These are phyloP conservation scores for Cistogaster globosa DNA, from an alignment of 2,888 invertebrate genomes.

Conservation along the genomic window DNA sequence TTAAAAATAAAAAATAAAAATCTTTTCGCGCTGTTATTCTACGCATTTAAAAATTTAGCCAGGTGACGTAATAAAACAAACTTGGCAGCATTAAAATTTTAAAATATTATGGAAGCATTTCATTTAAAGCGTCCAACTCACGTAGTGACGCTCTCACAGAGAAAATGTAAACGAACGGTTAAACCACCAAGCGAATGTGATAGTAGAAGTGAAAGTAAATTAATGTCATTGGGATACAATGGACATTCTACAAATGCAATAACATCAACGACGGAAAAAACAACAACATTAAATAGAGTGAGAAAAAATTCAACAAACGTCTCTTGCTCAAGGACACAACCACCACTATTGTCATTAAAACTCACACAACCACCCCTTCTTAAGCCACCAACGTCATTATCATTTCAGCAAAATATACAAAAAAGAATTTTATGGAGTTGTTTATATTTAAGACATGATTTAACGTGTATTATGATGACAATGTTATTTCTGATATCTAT, in stretches of 20 bases:
- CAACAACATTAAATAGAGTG: slow-evolving; percentile 19
- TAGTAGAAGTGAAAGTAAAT: slow-evolving; percentile 37
- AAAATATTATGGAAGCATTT: slow-evolving; percentile 81
- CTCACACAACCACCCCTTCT: slow-evolving; percentile 11
- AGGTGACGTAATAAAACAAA: slow-evolving; percentile 49
- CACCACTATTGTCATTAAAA: slow-evolving; percentile 12
- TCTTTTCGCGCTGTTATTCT: slow-evolving; percentile 2
- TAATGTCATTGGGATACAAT: slow-evolving; percentile 48
- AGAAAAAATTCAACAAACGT: slow-evolving; percentile 30
- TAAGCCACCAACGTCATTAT: neutral
- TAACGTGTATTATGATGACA: slow-evolving; percentile 78
- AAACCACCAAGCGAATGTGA: slow-evolving; percentile 20
- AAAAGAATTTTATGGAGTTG: slow-evolving; percentile 40
- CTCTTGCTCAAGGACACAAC: slow-evolving; percentile 19
- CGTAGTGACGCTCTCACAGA: slow-evolving; percentile 73
- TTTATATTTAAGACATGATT: slow-evolving; percentile 59
- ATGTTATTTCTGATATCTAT: slow-evolving; percentile 79
- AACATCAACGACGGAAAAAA: slow-evolving; percentile 71
- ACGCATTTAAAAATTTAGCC: slow-evolving; percentile 30
- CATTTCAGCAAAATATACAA: slow-evolving; percentile 8
- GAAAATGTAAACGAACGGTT: slow-evolving; percentile 57
- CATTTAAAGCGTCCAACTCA: slow-evolving; percentile 76
- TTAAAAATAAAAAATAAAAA: slow-evolving; percentile 12
- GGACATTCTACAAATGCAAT: neutral
- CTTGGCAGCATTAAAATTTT: slow-evolving; percentile 72